Evolutionary conservation across 2,888 invertebrate species (phyloP), one percentile per base, ranked within the genome.

Genomic region (Hypomecis punctinalis): DNA sequence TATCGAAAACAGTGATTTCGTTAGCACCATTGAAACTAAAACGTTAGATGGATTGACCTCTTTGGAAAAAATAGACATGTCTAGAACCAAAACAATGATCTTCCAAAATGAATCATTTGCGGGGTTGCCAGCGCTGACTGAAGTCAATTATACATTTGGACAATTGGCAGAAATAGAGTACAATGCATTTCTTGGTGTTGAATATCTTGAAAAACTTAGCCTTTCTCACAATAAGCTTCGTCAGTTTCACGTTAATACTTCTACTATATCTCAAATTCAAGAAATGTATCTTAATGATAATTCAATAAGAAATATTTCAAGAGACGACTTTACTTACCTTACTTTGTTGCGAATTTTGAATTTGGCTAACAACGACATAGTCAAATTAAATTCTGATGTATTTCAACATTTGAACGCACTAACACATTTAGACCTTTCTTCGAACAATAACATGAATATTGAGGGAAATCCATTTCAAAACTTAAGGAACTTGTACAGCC

Each of bases 261-360:
- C 71, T 9, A 67, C 59, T 46, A 66, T 74, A 52, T 9, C 59
- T 0, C 43, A 61, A 48, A 35, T 73, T 6, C 54, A 71, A 61
- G 68, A 71, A 63, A 59, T 76, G 45, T 54, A 71, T 56, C 57
- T 76, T 5, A 66, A 72, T 51, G 47, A 72, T 37, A 76, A 76
- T 49, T 23, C 61, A 37, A 58, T 76, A 55, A 66, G n/a, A 51
- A 61, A 67, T 5, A 40, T 73, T 11, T 55, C 61, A 6, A 61
- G 64, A 10, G 46, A 69, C 11, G 72, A 67, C 10, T 74, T 76
- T 56, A 53, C 57, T 10, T 54, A 68, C 7, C 64, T 74, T 0
- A 54, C n/a, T 39, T 43, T 52, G n/a, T 60, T 73, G 39, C 64
- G 68, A 5, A 66, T 61, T 36, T 63, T 76, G 40, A 58, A 66